Conservation (phyloP, 2,888 invertebrate species). For the Harmothoe impar region DNA sequence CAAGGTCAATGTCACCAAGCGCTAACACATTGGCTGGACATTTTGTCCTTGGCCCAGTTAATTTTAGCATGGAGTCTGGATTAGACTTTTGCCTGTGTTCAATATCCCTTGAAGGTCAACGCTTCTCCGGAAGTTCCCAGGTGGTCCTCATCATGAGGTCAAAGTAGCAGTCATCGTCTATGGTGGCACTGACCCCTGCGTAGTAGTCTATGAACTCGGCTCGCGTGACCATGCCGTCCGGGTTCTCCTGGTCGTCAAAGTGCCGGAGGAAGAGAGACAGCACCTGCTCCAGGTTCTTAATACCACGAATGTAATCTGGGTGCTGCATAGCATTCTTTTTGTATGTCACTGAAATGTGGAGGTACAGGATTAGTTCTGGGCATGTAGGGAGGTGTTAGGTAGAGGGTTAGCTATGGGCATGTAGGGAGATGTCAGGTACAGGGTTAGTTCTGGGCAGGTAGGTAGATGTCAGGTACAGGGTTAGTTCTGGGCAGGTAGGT, state of each 20-base stretch:
- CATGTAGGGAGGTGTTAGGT: background rate
- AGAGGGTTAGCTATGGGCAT: background rate
- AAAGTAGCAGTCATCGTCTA: conserved; percentile 68
- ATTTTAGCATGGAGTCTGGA: too few species aligned
- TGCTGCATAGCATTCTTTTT: conserved; percentile 72
- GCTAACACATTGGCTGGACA: too few species aligned
- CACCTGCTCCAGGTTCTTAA: conserved; percentile 66
- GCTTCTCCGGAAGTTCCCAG: conserved; percentile 66
- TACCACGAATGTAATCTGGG: conserved; percentile 65
- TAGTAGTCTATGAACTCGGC: conserved; percentile 70
- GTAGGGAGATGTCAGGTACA: too few species aligned
- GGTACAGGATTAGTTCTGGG: background rate
- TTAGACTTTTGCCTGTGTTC: too few species aligned
- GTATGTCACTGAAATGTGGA: conserved; percentile 77
- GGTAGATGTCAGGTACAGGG: too few species aligned
- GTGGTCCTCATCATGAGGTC: conserved; percentile 68
- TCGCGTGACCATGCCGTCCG: conserved; percentile 67
- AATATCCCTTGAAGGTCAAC: background rate
- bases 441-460: too few species aligned
- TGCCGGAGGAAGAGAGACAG: conserved; percentile 66
- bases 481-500: too few species aligned
- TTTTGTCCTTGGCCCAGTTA: too few species aligned
- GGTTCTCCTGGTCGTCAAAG: conserved; percentile 64
- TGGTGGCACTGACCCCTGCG: conserved; percentile 66
- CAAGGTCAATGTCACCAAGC: too few species aligned